Evolutionary conservation across 2,888 invertebrate genomes (phyloP).

Genomic region (Toxonevra muliebris): DNA sequence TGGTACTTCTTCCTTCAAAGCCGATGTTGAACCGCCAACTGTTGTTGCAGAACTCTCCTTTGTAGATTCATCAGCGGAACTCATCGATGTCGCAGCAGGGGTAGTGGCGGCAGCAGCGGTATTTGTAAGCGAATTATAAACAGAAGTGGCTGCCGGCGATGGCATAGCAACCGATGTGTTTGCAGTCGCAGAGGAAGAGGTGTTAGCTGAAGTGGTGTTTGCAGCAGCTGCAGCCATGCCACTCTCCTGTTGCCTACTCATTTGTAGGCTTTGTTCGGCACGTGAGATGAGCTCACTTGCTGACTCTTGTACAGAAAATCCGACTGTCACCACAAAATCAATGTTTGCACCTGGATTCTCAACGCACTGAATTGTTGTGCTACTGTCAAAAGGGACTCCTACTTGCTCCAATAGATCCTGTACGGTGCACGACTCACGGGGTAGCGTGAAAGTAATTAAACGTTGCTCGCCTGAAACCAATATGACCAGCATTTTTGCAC

Average conservation of each 20-base stretch:
- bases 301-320: conserved; percentile 64
- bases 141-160: conserved; percentile 16
- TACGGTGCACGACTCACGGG: conserved; percentile 83
- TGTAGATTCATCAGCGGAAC: conserved; percentile 19
- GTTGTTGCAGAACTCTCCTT: conserved; percentile 10
- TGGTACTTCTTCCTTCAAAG: conserved; percentile 67
- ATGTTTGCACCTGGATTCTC: conserved; percentile 79
- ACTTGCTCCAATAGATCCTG: conserved; percentile 84
- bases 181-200: conserved; percentile 16
- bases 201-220: conserved; percentile 35
- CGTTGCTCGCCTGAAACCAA: conserved; percentile 82
- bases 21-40: conserved; percentile 16
- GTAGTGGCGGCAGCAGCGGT: conserved; percentile 41
- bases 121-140: conserved; percentile 26
- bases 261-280: conserved; percentile 62
- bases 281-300: conserved; percentile 63
- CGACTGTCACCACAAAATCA: conserved; percentile 82
- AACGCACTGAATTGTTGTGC: conserved; percentile 78
- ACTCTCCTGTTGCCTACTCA: conserved; percentile 58
- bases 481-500: conserved; percentile 82
- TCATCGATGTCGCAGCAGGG: conserved; percentile 48
- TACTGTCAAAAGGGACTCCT: conserved; percentile 73
- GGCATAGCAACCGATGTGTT: conserved; percentile 23
- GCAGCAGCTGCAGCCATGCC: conserved; percentile 37
- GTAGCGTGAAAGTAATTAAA: conserved; percentile 82